phyloP scores from a whole-genome alignment of 1,140 invertebrate genomes.

The Atta texana region DNA sequence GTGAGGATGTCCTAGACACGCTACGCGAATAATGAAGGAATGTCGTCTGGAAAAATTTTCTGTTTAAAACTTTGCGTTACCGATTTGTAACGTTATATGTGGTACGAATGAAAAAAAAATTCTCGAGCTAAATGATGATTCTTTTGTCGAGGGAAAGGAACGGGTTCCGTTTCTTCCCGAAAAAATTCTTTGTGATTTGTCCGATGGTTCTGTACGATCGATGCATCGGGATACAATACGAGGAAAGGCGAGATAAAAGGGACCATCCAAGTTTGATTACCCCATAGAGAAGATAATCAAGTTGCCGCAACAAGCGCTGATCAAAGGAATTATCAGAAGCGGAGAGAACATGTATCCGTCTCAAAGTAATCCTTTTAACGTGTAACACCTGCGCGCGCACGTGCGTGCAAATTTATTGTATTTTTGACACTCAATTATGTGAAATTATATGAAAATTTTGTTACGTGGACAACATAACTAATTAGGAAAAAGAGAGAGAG shows the following conservation, averaged over 20 bases:
- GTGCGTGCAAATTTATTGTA: slow-evolving; percentile 16
- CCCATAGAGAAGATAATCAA: slow-evolving; percentile 31
- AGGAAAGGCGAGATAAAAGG: slow-evolving; percentile 22
- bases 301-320: slow-evolving; percentile 19
- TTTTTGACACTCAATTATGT: slow-evolving; percentile 18
- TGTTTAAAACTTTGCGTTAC: too few species aligned
- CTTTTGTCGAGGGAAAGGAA: neutral
- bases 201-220: neutral
- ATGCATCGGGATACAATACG: slow-evolving; percentile 1
- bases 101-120: neutral
- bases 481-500: neutral
- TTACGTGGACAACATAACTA: neutral
- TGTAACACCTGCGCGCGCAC: slow-evolving; percentile 36
- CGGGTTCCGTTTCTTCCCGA: neutral
- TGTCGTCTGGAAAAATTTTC: neutral
- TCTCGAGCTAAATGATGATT: too few species aligned
- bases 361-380: slow-evolving; percentile 57
- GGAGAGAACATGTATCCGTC: neutral
- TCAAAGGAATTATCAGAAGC: slow-evolving; percentile 56
- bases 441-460: neutral
- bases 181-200: neutral
- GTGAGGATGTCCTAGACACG: too few species aligned
- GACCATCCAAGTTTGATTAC: slow-evolving; percentile 42
- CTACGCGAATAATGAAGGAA: too few species aligned
- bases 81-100: neutral